A percentile compares a stretch with the other conserved stretches of the same genome.
Evolutionary conservation across 1,140 invertebrate species (phyloP).

Genomic region (Berghia stephanieae): DNA sequence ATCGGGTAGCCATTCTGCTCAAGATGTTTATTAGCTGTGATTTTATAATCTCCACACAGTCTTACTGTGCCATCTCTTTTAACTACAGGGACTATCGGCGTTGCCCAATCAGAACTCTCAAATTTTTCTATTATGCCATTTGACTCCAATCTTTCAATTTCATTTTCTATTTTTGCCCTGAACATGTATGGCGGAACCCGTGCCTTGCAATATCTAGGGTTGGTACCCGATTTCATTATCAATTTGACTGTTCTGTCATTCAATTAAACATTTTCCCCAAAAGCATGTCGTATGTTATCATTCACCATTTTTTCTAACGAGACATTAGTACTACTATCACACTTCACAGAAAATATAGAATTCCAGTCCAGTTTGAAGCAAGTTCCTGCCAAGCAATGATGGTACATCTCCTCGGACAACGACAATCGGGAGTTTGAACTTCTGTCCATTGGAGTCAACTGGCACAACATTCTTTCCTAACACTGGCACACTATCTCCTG

Average conservation of each 20-base stretch:
- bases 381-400: slow-evolving; percentile 3
- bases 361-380: background rate
- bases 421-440: background rate
- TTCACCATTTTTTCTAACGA: too few species aligned
- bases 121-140: slow-evolving; percentile 39
- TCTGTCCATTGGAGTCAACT: background rate
- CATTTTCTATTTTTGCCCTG: slow-evolving; percentile 44
- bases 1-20: slow-evolving; percentile 44
- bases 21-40: slow-evolving; percentile 56
- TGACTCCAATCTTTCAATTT: slow-evolving; percentile 39
- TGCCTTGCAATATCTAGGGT: slow-evolving; percentile 35
- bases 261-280: slow-evolving; percentile 4
- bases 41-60: slow-evolving; percentile 48
- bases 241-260: slow-evolving; percentile 32
- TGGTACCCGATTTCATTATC: slow-evolving; percentile 11
- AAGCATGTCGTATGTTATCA: background rate
- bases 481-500: too few species aligned
- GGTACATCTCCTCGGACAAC: background rate
- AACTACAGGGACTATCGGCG: slow-evolving; percentile 43
- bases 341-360: background rate
- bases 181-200: slow-evolving; percentile 58
- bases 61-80: slow-evolving; percentile 42
- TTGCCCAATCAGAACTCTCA: slow-evolving; percentile 50
- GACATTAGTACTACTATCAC: too few species aligned
- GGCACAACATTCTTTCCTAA: too few species aligned